Evolutionary conservation across 2,888 invertebrate genomes (phyloP).

Genomic region (Heliconius ismenius): DNA sequence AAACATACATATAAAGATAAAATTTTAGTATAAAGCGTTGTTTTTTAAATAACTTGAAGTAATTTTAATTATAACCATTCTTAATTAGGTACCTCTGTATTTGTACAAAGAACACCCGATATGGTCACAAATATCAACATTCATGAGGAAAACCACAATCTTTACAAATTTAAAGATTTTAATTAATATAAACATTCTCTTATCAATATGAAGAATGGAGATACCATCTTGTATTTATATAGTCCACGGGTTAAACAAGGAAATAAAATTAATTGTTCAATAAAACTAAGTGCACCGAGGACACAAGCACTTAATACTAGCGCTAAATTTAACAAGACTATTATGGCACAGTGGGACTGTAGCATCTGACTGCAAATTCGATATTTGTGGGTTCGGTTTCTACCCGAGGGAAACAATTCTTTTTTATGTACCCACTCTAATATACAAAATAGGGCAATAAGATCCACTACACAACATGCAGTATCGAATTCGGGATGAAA

Average conservation of each 20-base stretch:
- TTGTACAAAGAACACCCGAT: background rate
- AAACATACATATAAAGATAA: no score
- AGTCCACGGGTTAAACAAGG: conserved; percentile 7
- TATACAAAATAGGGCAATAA: background rate
- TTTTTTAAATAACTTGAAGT: background rate
- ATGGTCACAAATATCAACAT: background rate
- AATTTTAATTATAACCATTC: background rate
- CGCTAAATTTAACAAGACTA: background rate
- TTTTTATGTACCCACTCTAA: background rate
- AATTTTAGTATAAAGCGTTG: no score
- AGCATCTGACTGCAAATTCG: background rate
- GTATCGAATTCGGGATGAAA: background rate
- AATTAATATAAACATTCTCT: background rate
- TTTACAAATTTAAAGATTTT: background rate
- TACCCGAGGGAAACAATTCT: background rate
- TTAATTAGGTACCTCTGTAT: background rate
- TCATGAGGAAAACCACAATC: background rate
- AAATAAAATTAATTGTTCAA: conserved; percentile 10
- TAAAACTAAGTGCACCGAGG: background rate
- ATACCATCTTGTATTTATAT: background rate
- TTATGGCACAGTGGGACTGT: background rate
- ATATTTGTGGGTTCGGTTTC: no score
- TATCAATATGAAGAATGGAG: background rate
- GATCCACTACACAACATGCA: background rate
- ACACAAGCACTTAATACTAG: background rate